These are phyloP conservation scores for Ageneiosus marmoratus DNA, from an alignment of 2,113 vertebrate genomes.

Conservation along the genomic window DNA sequence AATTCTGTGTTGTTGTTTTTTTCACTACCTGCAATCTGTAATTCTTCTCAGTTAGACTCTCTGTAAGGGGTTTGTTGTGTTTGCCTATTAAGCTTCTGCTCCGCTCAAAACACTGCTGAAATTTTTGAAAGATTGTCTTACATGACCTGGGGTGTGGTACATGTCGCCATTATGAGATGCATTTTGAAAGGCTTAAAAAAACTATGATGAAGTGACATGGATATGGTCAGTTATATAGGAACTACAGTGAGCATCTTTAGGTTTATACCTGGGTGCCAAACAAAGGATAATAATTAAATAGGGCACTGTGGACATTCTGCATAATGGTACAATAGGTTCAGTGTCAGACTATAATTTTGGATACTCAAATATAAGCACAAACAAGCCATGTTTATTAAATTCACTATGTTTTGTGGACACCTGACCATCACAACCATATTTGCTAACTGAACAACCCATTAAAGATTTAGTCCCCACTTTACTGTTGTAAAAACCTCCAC, in stretches of 20 bases:
- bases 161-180: background rate
- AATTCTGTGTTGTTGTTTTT: background rate
- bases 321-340: background rate
- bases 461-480: background rate
- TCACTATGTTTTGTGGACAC: background rate
- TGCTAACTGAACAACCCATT: background rate
- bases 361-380: background rate
- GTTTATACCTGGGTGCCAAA: background rate
- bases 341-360: background rate
- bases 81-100: background rate
- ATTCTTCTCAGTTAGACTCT: background rate
- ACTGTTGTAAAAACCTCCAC: background rate
- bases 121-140: conserved; percentile 11
- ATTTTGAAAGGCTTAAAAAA: background rate
- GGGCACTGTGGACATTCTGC: no score
- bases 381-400: background rate
- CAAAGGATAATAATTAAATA: background rate
- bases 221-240: background rate
- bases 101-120: conserved; percentile 9
- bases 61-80: background rate
- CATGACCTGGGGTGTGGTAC: background rate
- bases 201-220: background rate
- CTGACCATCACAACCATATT: background rate
- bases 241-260: background rate
- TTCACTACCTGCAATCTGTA: background rate